Base-by-base conservation (phyloP, 2,113 vertebrate species). In the Alaudala cheleensis region DNA sequence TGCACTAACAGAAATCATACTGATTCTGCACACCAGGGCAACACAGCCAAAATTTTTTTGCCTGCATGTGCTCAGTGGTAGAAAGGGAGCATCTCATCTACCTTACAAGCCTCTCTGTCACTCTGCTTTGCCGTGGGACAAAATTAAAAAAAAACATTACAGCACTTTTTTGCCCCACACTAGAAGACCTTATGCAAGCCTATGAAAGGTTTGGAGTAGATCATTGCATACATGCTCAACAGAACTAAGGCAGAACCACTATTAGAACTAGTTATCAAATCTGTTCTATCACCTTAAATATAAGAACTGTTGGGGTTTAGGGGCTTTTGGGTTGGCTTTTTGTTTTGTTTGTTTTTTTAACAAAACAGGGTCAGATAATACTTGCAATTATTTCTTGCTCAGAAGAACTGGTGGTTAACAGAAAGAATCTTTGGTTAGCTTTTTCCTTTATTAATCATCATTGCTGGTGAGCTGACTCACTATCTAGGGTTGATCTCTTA, bases 391-490 rank as follows among this genome's bases (percentile, higher is more conserved):
- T 8, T 87, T 79, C 31, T 65, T 76, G 31, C 57, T 85, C 57
- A 92, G 25, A 81, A 84, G 12, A 87, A 64, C 28, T 6, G 1
- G 28, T 54, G 29, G 42, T 40, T 64, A 90, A 84, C 7, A 71
- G 7, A 61, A 82, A 56, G 80, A 50, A 31, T 33, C 34, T 28
- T 91, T 79, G 61, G 56, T 66, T 86, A 90, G 37, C 18, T 72
- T 87, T 50, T 72, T 87, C 25, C 34, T 82, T 80, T 57, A 81
- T 88, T 90, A 79, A 89, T 76, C 53, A 76, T 77, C 81, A 76
- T 51, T 85, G 81, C 45, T 72, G 31, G 70, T n/a, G 42, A 88
- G 37, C 61, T 91, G 84, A 94, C 14, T 87, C 62, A 92, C 45
- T 54, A 50, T 24, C 50, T 33, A 82, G 17, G 19, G 37, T 7